These are phyloP conservation scores for Tetrapedia diversipes DNA, from an alignment of 2,888 invertebrate genomes.

Conservation along the genomic window DNA sequence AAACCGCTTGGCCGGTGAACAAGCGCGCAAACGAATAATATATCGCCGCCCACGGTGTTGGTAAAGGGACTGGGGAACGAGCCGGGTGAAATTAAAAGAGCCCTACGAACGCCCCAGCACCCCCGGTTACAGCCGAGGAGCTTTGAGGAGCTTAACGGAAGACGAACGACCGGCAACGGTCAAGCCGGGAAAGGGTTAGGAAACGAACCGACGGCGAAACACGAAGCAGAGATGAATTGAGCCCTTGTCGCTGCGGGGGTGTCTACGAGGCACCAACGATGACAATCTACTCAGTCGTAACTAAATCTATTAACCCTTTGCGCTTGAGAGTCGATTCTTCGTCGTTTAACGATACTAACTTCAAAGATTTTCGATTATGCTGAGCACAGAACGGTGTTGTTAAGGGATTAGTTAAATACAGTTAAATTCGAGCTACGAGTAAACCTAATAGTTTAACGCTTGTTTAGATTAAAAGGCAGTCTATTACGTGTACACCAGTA, in stretches of 20 bases:
- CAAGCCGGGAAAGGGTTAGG: neutral
- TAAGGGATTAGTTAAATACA: too few relatives aligned
- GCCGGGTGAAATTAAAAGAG: constrained; percentile 26
- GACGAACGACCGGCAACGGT: constrained; percentile 22
- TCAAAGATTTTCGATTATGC: too few relatives aligned
- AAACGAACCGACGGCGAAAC: constrained; percentile 12
- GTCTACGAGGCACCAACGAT: too few relatives aligned
- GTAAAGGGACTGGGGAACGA: constrained; percentile 12
- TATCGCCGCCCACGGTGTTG: neutral
- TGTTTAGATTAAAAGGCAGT: too few relatives aligned
- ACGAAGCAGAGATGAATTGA: constrained; percentile 33
- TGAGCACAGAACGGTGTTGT: too few relatives aligned
- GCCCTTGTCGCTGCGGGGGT: neutral
- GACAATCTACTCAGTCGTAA: too few relatives aligned
- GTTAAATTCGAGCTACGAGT: too few relatives aligned
- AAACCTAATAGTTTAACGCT: too few relatives aligned
- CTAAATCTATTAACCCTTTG: too few relatives aligned
- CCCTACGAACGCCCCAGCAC: neutral
- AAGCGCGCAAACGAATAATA: neutral
- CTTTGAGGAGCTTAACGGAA: constrained; percentile 3
- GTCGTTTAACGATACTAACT: too few relatives aligned
- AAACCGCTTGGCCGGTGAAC: neutral
- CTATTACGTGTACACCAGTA: too few relatives aligned
- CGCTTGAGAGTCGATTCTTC: too few relatives aligned
- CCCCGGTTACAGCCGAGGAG: constrained; percentile 1